Base-by-base conservation (phyloP, 2,797 vertebrate species). In the Pangasius macronema region DNA sequence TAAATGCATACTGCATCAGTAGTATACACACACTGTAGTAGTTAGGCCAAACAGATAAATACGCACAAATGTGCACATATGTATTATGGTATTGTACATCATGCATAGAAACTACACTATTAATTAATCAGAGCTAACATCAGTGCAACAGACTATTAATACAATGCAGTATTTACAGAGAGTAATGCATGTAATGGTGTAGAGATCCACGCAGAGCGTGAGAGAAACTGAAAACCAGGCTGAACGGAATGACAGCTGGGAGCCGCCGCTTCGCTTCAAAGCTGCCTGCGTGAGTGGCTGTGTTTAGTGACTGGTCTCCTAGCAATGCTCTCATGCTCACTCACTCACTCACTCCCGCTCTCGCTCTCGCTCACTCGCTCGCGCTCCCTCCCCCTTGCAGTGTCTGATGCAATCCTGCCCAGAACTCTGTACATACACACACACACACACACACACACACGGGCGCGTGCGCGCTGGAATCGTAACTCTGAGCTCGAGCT, bases 341-440 rank as follows among this genome's bases (percentile, higher is more conserved):
- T 65, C 59, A 11, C 75, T 65, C 59, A 14, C 82, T 53, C 79
- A 18, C 86, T 4, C 36, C 42, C 39, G 5, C 57, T 55, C 65
- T 6, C 92, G 63, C 89, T n/a, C n/a, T n/a, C n/a, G 9, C 82
- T 53, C 79, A 18, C 86, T 4, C 36, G 5, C 57, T 55, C 65
- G 4, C 92, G 63, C 89, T 89, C 89, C 88, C 92, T 75, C 92
- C 92, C 92, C 90, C 90, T 92, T 92, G 91, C 92, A 93, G 91
- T 93, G 94, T 96, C 96, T 96, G 95, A 96, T 96, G 95, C 96
- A 96, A 96, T 96, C 95, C 93, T 94, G 93, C 95, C 93, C 93
- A 93, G 93, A 95, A 94, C 92, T 93, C 93, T 96, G 95, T 95
- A 96, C 96, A 96, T 95, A 93, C 91, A 94, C 91, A 93, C 90